Percentiles rank a stretch among this genome's conserved stretches.
These are phyloP conservation scores for Platysteira castanea DNA, from an alignment of 2,113 vertebrate species.

Conservation along the genomic window DNA sequence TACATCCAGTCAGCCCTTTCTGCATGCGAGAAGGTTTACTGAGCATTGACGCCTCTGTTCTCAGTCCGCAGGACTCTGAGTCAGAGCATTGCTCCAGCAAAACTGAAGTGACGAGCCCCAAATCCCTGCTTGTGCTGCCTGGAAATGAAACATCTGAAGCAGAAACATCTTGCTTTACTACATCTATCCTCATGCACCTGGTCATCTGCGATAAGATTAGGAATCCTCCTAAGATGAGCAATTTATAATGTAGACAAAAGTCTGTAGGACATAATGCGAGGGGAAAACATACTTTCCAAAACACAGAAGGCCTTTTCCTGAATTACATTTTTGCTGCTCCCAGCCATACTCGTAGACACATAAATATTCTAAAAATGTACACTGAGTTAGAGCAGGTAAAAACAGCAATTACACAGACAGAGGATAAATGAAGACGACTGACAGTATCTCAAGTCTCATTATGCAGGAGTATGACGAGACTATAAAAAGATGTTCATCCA, in stretches of 20 bases:
- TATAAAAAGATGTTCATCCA: background rate
- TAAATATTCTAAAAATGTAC: background rate
- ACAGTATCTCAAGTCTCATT: conserved; percentile 9
- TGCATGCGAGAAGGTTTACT: background rate
- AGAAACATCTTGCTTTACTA: background rate
- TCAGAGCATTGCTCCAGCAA: background rate
- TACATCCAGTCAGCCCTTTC: background rate
- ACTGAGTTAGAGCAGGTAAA: background rate
- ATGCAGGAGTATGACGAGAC: background rate
- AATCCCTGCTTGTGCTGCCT: background rate
- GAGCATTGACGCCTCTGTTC: background rate
- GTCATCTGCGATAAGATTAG: background rate
- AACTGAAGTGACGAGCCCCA: background rate
- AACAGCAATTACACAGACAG: background rate
- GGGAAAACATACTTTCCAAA: background rate
- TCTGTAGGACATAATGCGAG: background rate
- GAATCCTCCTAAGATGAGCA: background rate
- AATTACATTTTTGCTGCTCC: background rate
- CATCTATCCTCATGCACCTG: background rate
- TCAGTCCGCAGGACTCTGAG: background rate
- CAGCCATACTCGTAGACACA: background rate
- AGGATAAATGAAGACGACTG: conserved; percentile 20
- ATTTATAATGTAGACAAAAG: background rate
- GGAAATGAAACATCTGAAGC: background rate
- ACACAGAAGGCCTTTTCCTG: background rate